Base-by-base conservation (phyloP, 2,888 invertebrate genomes). In the Scaptomyza flava region DNA sequence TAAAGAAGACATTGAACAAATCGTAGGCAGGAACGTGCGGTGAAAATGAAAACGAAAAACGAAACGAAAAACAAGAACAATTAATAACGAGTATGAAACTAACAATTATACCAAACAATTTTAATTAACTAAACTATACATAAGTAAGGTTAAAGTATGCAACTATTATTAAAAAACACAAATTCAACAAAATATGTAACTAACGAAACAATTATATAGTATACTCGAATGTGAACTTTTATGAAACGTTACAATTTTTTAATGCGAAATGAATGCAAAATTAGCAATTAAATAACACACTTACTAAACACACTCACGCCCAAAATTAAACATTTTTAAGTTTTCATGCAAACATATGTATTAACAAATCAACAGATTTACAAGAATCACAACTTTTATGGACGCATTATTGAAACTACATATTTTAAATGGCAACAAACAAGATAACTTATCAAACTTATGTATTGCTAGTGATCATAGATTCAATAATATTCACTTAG, bases 21-120 rank as follows among this genome's bases (percentile, higher is more conserved):
- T 87, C 91, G 89, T 91, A 91, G 91, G 91, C 91, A 91, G 91
- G 91, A 90, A 91, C 91, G 91, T 91, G 91, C 91, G 91, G 91
- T 90, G 91, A 89, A 89, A 86, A 85, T 71, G 73, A 68, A 79
- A 66, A 79, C 70, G 51, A 69, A 20, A 68, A 68, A 56, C 41
- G 56, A 63, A 57, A 47, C n/a, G 46, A 48, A 64, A 52, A 66
- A 84, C 63, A 63, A 78, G 52, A 76, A 76, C 79, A 76, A 76
- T 76, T 76, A 76, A 59, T 58, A 71, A 64, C 77, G 84, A 81
- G 81, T 81, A 77, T 83, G 64, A 83, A 56, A 64, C 58, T 63
- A 78, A 76, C 61, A 84, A 82, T 77, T 84, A 82, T 81, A 87
- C 81, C 67, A 80, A 86, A 86, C 78, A 72, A 77, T 77, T 85